phyloP scores from a whole-genome alignment of 2,888 invertebrate genomes.

The Amaurobius ferox region DNA sequence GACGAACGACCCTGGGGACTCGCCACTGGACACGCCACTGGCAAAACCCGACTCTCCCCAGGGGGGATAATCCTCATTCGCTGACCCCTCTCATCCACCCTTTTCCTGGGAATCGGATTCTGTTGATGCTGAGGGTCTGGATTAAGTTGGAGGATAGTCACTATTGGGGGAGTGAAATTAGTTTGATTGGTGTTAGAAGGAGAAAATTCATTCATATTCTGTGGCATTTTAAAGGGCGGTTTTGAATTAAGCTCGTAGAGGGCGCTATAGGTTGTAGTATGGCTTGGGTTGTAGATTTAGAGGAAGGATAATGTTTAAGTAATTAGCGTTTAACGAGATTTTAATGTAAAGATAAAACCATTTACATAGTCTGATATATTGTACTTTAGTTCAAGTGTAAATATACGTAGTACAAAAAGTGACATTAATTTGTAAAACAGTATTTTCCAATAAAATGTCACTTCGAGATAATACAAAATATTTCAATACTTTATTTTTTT shows the following conservation, averaged over 20 bases:
- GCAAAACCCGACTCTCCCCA: conserved; percentile 58
- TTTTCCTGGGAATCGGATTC: conserved; percentile 46
- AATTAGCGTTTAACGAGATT: too few species aligned
- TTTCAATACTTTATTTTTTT: too few species aligned
- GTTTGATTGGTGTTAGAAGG: conserved; percentile 33
- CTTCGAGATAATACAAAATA: too few species aligned
- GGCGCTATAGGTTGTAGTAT: background rate
- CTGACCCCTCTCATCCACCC: conserved; percentile 26
- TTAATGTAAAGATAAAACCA: too few species aligned
- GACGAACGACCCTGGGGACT: conserved; percentile 64
- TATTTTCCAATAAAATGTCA: too few species aligned
- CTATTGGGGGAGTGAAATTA: conserved; percentile 27
- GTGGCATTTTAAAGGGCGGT: background rate
- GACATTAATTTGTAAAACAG: too few species aligned
- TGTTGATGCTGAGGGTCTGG: conserved; percentile 24
- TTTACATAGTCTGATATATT: too few species aligned
- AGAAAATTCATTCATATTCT: background rate
- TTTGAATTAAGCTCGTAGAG: background rate
- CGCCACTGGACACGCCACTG: conserved; percentile 58
- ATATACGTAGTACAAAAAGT: too few species aligned
- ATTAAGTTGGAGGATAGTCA: conserved; percentile 42
- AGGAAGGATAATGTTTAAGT: too few species aligned
- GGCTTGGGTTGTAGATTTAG: too few species aligned
- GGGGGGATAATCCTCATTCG: conserved; percentile 36
- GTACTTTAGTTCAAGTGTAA: too few species aligned